phyloP scores from a whole-genome alignment of 2,113 vertebrate genomes.

The Vombatus ursinus region DNA sequence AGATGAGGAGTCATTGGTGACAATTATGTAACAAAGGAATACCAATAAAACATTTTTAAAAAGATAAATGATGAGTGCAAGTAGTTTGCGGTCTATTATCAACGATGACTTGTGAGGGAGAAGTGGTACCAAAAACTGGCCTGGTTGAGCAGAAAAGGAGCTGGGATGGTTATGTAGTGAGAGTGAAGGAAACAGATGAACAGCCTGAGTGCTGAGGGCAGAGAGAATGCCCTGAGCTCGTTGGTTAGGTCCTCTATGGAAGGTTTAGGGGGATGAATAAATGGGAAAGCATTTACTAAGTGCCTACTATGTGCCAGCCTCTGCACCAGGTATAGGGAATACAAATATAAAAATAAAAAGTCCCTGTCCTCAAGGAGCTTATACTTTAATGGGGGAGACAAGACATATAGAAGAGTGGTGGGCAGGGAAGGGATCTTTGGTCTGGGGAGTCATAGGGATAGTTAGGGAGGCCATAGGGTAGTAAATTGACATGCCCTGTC shows the following conservation, averaged over 20 bases:
- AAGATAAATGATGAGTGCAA: not conserved
- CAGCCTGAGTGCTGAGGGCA: not conserved
- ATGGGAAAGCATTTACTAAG: not conserved
- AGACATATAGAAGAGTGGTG: not conserved
- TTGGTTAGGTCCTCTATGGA: not conserved
- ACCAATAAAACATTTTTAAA: not conserved
- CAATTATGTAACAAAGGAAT: not conserved
- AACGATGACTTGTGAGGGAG: not conserved
- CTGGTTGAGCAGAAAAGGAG: not conserved
- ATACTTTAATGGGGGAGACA: not conserved
- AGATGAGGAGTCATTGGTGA: not conserved
- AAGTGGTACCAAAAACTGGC: not conserved
- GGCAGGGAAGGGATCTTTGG: not conserved
- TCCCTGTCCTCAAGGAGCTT: not conserved
- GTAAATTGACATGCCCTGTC: not conserved
- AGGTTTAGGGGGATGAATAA: not conserved
- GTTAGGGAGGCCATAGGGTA: not conserved
- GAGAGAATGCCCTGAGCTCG: not conserved
- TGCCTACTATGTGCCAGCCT: not conserved
- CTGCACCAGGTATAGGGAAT: not conserved
- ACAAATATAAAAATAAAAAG: not conserved
- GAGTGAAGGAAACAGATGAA: not conserved
- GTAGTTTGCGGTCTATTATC: not conserved
- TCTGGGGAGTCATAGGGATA: not conserved
- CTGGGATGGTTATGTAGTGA: not conserved